Evolutionary conservation across 1,140 invertebrate genomes (phyloP), one percentile per base, ranked within the genome.

Genomic region (Pogonognathellus flavescens): DNA sequence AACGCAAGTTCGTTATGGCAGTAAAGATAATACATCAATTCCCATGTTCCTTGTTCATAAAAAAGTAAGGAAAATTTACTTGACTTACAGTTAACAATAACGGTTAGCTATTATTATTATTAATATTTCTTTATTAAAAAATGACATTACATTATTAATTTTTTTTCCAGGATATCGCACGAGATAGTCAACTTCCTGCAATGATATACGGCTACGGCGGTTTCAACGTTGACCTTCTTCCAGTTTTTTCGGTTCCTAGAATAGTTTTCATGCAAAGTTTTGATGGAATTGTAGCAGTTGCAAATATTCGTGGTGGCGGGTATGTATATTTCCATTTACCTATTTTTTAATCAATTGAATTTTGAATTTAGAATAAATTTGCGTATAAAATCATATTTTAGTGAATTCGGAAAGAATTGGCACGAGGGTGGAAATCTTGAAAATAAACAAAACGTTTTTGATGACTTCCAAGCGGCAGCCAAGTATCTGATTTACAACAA

Each of bases 141-240:
- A n/a, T n/a, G n/a, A n/a, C n/a, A n/a, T n/a, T n/a, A n/a, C n/a
- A n/a, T n/a, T n/a, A n/a, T n/a, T n/a, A n/a, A n/a, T n/a, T n/a
- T n/a, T n/a, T n/a, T 41, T 41, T 18, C 14, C 20, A 55, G 50
- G 20, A 31, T 55, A 55, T 84, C 93, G 13, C 91, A 92, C 84
- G 90, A 89, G 84, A 93, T 93, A 90, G 92, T 90, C 53, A 89
- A 94, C 66, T 94, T 50, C 96, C 94, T 31, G 95, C 94, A 85
- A 91, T 99, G n/a, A 91, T 99, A 14, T 99, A 99, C 91, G 98
- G 97, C 22, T 99, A 99, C 91, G 98, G 98, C 62, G 98, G 98
- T 0, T 99, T 99, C 90, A 98, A 98, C 92, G 94, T 98, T 82
- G 96, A 95, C 89, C 92, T 98, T 84, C 94, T 95, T 89, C 98